These are phyloP conservation scores for Pseudomyrmex flavicornis DNA, from an alignment of 1,140 invertebrate species.

Conservation along the genomic window DNA sequence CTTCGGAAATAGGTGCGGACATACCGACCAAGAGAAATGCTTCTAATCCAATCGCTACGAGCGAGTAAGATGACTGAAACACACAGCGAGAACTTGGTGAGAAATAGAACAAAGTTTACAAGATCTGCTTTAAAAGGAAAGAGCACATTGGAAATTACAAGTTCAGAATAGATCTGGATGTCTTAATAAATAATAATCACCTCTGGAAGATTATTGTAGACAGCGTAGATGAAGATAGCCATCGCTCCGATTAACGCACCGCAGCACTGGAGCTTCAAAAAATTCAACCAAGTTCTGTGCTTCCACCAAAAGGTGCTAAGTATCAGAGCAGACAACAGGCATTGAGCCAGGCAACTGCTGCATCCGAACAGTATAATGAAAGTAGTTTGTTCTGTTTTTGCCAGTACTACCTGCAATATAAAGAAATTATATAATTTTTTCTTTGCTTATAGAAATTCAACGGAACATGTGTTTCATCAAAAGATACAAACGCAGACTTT, in stretches of 20 bases:
- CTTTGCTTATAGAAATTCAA: not conserved
- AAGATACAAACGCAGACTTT: not conserved
- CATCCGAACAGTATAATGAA: constrained; percentile 87
- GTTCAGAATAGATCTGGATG: not conserved
- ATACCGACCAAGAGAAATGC: constrained; percentile 85
- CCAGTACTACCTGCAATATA: constrained; percentile 69
- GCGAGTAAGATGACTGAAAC: constrained; percentile 82
- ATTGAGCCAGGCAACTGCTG: constrained; percentile 87
- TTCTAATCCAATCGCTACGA: constrained; percentile 84
- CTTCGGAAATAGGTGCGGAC: constrained; percentile 87
- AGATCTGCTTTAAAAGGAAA: too few species aligned
- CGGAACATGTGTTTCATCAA: not conserved
- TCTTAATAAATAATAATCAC: constrained; percentile 77
- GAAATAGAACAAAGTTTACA: not conserved
- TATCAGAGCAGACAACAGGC: constrained; percentile 86
- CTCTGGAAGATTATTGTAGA: constrained; percentile 85
- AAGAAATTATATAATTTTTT: not conserved
- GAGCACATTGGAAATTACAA: not conserved
- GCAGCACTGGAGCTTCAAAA: constrained; percentile 89
- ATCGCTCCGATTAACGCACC: constrained; percentile 87
- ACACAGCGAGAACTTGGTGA: not conserved
- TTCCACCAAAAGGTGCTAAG: constrained; percentile 87
- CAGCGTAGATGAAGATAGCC: constrained; percentile 87
- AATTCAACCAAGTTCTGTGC: constrained; percentile 87
- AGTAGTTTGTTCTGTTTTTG: constrained; percentile 75